Percentiles rank a stretch among this genome's conserved stretches.
phyloP scores from a whole-genome alignment of 2,888 invertebrate species.

The Cryptocephalus primarius region DNA sequence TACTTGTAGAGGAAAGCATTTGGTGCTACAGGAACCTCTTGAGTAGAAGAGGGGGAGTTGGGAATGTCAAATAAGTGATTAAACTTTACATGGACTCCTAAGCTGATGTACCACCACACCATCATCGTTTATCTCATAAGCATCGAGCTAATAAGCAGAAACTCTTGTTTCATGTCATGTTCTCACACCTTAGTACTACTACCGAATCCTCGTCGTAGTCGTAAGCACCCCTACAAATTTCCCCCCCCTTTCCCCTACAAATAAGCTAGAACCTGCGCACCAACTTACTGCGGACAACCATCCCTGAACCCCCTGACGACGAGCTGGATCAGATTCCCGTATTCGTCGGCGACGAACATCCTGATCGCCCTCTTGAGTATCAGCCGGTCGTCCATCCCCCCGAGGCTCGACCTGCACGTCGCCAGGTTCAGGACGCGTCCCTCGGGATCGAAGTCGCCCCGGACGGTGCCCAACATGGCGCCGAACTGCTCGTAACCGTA shows the following conservation, averaged over 20 bases:
- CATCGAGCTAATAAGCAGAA: too few relatives aligned
- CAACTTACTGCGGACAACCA: conserved; percentile 47
- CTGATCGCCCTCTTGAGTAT: conserved; percentile 20
- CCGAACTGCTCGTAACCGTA: conserved; percentile 55
- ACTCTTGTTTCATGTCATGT: too few relatives aligned
- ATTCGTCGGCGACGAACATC: conserved; percentile 33
- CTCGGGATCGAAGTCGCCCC: conserved; percentile 36
- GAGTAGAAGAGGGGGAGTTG: too few relatives aligned
- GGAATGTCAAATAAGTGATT: too few relatives aligned
- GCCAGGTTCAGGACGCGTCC: conserved; percentile 39
- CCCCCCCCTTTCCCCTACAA: background rate
- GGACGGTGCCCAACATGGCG: conserved; percentile 46
- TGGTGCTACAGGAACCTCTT: too few relatives aligned
- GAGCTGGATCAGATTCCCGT: conserved; percentile 48
- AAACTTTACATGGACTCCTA: too few relatives aligned
- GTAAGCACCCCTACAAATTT: background rate
- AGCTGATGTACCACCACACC: too few relatives aligned
- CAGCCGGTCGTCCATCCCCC: conserved; percentile 21
- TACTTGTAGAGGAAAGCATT: too few relatives aligned
- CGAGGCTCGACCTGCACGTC: conserved; percentile 29
- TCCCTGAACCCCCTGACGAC: conserved; percentile 42
- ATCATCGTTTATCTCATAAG: too few relatives aligned
- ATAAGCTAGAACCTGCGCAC: background rate
- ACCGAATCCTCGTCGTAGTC: too few relatives aligned
- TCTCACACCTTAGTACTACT: too few relatives aligned